A percentile compares a stretch with the other conserved stretches of the same genome.
These are phyloP conservation scores for Cydia pomonella DNA, from an alignment of 1,140 invertebrate genomes.

Conservation along the genomic window DNA sequence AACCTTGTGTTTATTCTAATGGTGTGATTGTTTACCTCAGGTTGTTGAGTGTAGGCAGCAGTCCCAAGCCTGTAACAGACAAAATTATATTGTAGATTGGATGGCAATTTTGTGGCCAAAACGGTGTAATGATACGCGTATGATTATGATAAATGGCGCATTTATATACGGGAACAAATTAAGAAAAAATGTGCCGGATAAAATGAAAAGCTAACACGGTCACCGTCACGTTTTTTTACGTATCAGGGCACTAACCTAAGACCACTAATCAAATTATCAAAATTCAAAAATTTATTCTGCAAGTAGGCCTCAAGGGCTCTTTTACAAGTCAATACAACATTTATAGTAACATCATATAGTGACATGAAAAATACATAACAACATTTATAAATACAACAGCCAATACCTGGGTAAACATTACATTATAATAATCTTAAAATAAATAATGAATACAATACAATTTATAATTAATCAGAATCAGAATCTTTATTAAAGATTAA, in stretches of 20 bases:
- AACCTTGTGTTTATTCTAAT: slow-evolving; percentile 17
- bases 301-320: no score
- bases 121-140: neutral
- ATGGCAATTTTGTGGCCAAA: slow-evolving; percentile 14
- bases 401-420: no score
- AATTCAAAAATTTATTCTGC: no score
- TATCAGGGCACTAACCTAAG: neutral
- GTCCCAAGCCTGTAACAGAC: slow-evolving; percentile 87
- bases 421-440: no score
- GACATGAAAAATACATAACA: no score
- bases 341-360: no score
- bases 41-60: slow-evolving; percentile 90
- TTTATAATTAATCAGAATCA: neutral
- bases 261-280: neutral
- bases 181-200: neutral
- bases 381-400: no score
- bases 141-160: neutral
- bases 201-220: no score
- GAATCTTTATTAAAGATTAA: neutral
- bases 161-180: slow-evolving; percentile 3
- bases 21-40: slow-evolving; percentile 82
- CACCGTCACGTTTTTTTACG: neutral
- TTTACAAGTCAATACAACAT: no score
- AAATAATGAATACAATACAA: no score
- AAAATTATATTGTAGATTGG: slow-evolving; percentile 39